Percentiles rank a stretch among this genome's conserved stretches.
Conservation (phyloP, 2,888 invertebrate species). For the Junonia oenone region DNA sequence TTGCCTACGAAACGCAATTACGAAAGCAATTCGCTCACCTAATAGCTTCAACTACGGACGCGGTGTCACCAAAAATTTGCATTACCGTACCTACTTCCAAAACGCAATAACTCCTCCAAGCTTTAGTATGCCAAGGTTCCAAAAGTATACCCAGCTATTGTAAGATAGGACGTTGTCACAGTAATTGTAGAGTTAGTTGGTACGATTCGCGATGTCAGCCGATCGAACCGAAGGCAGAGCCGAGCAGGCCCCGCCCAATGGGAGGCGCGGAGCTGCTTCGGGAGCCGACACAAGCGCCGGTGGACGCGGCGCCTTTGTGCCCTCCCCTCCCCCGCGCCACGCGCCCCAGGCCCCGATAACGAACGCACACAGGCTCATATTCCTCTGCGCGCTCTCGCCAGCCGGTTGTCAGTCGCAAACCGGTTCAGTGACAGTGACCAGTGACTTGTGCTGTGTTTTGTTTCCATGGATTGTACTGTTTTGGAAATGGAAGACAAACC, state of each 20-base stretch:
- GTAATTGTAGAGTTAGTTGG: slow-evolving; percentile 38
- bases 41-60: slow-evolving; percentile 60
- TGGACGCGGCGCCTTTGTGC: slow-evolving; percentile 68
- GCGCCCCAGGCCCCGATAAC: slow-evolving; percentile 62
- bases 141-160: slow-evolving; percentile 17
- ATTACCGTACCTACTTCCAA: slow-evolving; percentile 43
- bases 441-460: slow-evolving; percentile 54
- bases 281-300: slow-evolving; percentile 72
- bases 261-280: slow-evolving; percentile 71
- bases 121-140: slow-evolving; percentile 47
- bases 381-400: slow-evolving; percentile 72
- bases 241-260: slow-evolving; percentile 68
- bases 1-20: slow-evolving; percentile 76
- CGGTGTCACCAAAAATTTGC: slow-evolving; percentile 74
- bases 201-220: slow-evolving; percentile 58
- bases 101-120: slow-evolving; percentile 39
- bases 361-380: slow-evolving; percentile 74
- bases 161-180: slow-evolving; percentile 44
- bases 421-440: slow-evolving; percentile 67
- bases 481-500: slow-evolving; percentile 75
- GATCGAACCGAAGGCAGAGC: slow-evolving; percentile 73
- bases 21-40: slow-evolving; percentile 67
- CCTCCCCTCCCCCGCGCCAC: slow-evolving; percentile 47
- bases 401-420: slow-evolving; percentile 72
- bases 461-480: slow-evolving; percentile 57